Base-by-base conservation (phyloP, 2,888 invertebrate species). In the Agrochola lychnidis region DNA sequence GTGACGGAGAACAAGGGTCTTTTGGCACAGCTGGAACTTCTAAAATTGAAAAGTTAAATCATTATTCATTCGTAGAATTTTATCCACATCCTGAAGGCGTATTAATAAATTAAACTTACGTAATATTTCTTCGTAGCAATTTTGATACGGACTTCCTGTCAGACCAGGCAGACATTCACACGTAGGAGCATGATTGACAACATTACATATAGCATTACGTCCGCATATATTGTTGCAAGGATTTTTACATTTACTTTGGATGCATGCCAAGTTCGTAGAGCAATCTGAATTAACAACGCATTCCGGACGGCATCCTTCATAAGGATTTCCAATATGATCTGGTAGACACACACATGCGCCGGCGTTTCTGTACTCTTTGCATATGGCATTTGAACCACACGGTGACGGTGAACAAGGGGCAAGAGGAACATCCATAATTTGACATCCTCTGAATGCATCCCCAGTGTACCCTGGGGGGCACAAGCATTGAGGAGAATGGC, bases 151-250 rank as follows among this genome's bases (percentile, higher is more conserved):
- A 90, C 97, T 97, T 87, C 98, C 98, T 73, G 95, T 97, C 87
- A 96, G 97, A 85, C 97, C 98, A 68, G 96, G 92, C 70, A 97
- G 90, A 92, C 98, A 98, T 88, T 97, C 97, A 91, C 98, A 98
- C 79, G 96, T 97, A 12, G 98, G 98, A 56, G 97, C 93, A 92
- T 98, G 98, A 90, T 98, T 98, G 42, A 98, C 94, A 59, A 98
- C 98, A 89, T 97, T 97, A 89, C 98, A 98, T 71, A 97, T 94
- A 19, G 98, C 98, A 91, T 98, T 98, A 88, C 95, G 97, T 22
- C 98, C 98, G 90, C 98, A 98, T 73, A 97, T 97, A 85, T 98
- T 98, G 0, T 97, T 97, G 88, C 98, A 98, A 16, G 98, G 98
- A 93, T 98, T 97, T 90, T 97, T 96, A 91, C 98, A 98, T 94